Evolutionary conservation across 2,113 vertebrate genomes (phyloP).

Genomic region (Percina caprodes): DNA sequence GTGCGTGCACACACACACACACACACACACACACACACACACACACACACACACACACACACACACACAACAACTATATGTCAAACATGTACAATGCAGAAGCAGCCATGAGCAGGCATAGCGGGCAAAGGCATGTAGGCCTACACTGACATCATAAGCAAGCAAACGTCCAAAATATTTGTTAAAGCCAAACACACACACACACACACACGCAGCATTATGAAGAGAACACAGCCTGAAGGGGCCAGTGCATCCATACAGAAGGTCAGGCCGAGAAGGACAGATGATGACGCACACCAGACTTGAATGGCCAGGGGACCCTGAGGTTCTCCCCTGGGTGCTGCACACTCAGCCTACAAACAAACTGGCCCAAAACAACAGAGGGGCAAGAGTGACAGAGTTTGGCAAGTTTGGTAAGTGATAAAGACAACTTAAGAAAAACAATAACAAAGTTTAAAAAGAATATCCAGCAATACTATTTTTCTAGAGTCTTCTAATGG

Average conservation of each 20-base stretch:
- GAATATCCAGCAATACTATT: neutral
- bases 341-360: conserved; percentile 51
- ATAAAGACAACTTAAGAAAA: neutral
- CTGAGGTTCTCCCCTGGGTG: conserved; percentile 43
- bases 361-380: conserved; percentile 41
- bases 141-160: conserved; percentile 4
- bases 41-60: conserved; percentile 1
- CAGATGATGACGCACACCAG: conserved; percentile 66
- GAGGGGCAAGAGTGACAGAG: conserved; percentile 4
- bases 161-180: conserved; percentile 22
- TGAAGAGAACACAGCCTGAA: conserved; percentile 47
- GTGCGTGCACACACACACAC: neutral
- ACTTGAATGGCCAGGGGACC: conserved; percentile 56
- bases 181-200: neutral
- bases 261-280: conserved; percentile 64
- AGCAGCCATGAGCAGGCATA: neutral
- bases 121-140: neutral
- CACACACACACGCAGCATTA: neutral
- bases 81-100: neutral
- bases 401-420: conserved; percentile 19
- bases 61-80: conserved; percentile 11
- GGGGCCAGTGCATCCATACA: conserved; percentile 60
- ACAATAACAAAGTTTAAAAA: neutral
- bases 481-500: neutral
- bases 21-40: conserved; percentile 1